These are phyloP conservation scores for Ectropis crepuscularia DNA, from an alignment of 2,888 invertebrate species.

Conservation along the genomic window DNA sequence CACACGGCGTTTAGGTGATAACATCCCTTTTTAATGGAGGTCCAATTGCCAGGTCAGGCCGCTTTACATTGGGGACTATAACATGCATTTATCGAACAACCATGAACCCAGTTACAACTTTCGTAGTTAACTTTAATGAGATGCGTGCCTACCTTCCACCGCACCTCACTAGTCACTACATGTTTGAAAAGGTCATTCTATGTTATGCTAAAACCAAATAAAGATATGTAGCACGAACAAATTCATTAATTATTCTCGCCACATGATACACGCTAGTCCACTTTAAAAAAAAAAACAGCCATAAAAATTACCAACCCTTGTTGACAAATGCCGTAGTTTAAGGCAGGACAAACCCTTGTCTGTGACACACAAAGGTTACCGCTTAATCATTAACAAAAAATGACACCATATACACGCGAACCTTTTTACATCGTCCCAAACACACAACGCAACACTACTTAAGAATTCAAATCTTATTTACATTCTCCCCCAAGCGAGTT, in stretches of 20 bases:
- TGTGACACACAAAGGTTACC: slow-evolving; percentile 20
- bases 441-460: slow-evolving; percentile 47
- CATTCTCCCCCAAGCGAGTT: slow-evolving; percentile 70
- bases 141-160: slow-evolving; percentile 4
- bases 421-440: slow-evolving; percentile 33
- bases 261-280: slow-evolving; percentile 15
- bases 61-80: slow-evolving; percentile 1
- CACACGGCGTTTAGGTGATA: background rate
- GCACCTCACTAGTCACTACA: background rate
- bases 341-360: slow-evolving; percentile 29
- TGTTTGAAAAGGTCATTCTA: slow-evolving; percentile 5
- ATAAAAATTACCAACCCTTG: slow-evolving; percentile 29
- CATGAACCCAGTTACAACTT: background rate
- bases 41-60: slow-evolving; percentile 6
- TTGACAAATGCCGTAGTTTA: slow-evolving; percentile 33
- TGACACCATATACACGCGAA: slow-evolving; percentile 39
- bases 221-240: slow-evolving; percentile 13
- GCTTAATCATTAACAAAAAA: slow-evolving; percentile 36
- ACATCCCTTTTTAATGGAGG: slow-evolving; percentile 19
- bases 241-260: slow-evolving; percentile 22
- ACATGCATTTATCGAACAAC: background rate
- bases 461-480: slow-evolving; percentile 80
- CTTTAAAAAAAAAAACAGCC: slow-evolving; percentile 12
- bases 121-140: background rate
- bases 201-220: slow-evolving; percentile 17